Conservation (phyloP, 2,113 vertebrate genomes). For the Equus quagga region DNA sequence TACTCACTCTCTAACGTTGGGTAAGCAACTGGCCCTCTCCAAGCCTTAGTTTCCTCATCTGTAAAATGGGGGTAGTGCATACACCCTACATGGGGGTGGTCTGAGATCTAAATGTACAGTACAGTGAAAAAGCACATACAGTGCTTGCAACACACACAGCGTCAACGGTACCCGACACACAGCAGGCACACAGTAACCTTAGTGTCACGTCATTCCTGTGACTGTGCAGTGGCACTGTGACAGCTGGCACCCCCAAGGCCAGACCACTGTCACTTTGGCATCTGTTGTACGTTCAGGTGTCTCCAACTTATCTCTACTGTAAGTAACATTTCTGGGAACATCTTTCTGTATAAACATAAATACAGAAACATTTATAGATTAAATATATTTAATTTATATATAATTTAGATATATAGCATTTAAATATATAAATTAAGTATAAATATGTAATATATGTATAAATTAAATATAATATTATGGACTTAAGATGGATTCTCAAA, state of each 20-base stretch:
- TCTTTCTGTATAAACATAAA: neutral
- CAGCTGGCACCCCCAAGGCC: neutral
- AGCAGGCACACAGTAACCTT: too few relatives aligned
- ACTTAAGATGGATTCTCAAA: neutral
- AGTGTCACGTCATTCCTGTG: rapidly evolving
- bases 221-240: rapidly evolving
- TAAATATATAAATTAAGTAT: too few relatives aligned
- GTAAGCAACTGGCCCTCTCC: neutral
- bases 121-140: neutral
- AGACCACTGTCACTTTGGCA: neutral
- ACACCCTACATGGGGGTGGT: neutral
- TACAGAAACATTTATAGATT: too few relatives aligned
- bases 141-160: neutral
- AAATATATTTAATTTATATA: too few relatives aligned
- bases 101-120: neutral
- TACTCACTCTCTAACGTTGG: neutral
- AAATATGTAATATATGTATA: too few relatives aligned
- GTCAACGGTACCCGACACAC: neutral
- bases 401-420: too few relatives aligned
- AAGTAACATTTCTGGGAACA: neutral
- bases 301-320: neutral
- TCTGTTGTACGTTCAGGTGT: neutral
- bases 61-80: neutral
- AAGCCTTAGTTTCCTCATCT: neutral
- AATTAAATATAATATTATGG: too few relatives aligned